Percentiles rank a stretch among this genome's conserved stretches.
phyloP scores from a whole-genome alignment of 2,113 vertebrate genomes.

The Notarius quadriscutis region DNA sequence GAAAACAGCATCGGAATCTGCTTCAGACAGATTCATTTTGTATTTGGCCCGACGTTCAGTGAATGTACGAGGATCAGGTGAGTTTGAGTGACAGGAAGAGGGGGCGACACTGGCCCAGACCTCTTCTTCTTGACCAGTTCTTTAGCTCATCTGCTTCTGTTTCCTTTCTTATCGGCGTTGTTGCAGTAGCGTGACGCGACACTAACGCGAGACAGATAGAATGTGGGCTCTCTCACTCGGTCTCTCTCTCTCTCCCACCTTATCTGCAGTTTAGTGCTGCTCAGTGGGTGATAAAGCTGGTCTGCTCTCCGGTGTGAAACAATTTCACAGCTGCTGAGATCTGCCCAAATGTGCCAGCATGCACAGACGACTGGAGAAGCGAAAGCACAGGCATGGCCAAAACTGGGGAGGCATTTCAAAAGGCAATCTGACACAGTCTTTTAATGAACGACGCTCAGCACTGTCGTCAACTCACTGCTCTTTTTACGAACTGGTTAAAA shows the following conservation, averaged over 20 bases:
- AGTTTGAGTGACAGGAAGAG: slow-evolving; percentile 17
- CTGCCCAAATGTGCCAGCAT: slow-evolving; percentile 26
- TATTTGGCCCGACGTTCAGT: slow-evolving; percentile 16
- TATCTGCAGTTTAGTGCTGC: slow-evolving; percentile 57
- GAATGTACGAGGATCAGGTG: slow-evolving; percentile 22
- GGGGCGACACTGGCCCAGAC: slow-evolving; percentile 12
- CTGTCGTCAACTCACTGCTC: slow-evolving; percentile 15
- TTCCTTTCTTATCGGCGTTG: slow-evolving; percentile 50
- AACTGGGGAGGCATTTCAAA: slow-evolving; percentile 39
- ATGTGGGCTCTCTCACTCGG: slow-evolving; percentile 21
- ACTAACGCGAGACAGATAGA: slow-evolving; percentile 45
- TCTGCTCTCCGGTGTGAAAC: slow-evolving; percentile 51
- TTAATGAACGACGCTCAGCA: slow-evolving; percentile 44
- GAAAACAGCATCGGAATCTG: not conserved
- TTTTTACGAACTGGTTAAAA: not conserved
- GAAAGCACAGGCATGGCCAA: slow-evolving; percentile 35
- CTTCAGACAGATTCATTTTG: slow-evolving; percentile 37
- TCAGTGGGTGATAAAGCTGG: slow-evolving; percentile 52
- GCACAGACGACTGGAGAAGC: slow-evolving; percentile 23
- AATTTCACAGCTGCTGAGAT: slow-evolving; percentile 50
- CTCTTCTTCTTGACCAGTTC: slow-evolving; percentile 35
- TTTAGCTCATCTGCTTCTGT: slow-evolving; percentile 33
- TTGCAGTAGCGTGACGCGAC: slow-evolving; percentile 32
- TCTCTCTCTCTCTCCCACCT: slow-evolving; percentile 33
- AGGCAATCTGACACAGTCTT: slow-evolving; percentile 46